Evolutionary conservation across 2,113 vertebrate genomes (phyloP), one percentile per base, ranked within the genome.

Genomic region (Macquaria australasica): DNA sequence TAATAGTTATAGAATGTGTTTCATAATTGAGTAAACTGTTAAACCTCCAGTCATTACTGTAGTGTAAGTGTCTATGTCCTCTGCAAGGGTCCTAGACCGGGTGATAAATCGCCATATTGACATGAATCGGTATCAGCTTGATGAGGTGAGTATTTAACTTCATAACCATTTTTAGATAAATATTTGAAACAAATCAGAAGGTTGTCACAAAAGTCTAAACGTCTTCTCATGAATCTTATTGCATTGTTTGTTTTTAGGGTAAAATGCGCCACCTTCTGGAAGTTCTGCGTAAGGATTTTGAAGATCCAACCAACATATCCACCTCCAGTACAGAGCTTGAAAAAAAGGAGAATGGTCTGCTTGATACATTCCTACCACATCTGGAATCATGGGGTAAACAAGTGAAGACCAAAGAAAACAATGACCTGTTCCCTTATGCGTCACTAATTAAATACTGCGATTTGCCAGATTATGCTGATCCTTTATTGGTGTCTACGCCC

Each of bases 211-310:
- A 25, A 14, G 1, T 10, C 16, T 78, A 2, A 25, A 55, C 1
- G 31, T 63, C 1, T 51, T 56, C 15, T 87, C 25, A 14, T 73
- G 4, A 11, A 34, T 45, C 23, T 2, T 11, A 48, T 63, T 31
- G 7, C 15, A 21, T 79, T 63, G 8, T 15, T 74, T 90, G 45
- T 77, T 86, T 90, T 89, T 66, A 96, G 96, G 90, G 88, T 82
- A 96, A 96, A 95, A 96, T 96, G 95, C 94, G 85, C 90, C 95
- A 95, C 80, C 95, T 96, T 71, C 89, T 96, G 93, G 96, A 95
- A 66, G 77, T 91, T 15, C 79, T 96, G 41, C 91, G 89, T 70
- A 91, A 94, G 80, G 95, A 96, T 48, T 90, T 96, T 79, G 83
- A 94, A 34, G 90, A 84, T 25, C 91, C 95, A 53, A 34, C 59